These are phyloP conservation scores for Salminus brasiliensis DNA, from an alignment of 2,113 vertebrate genomes.

Conservation along the genomic window DNA sequence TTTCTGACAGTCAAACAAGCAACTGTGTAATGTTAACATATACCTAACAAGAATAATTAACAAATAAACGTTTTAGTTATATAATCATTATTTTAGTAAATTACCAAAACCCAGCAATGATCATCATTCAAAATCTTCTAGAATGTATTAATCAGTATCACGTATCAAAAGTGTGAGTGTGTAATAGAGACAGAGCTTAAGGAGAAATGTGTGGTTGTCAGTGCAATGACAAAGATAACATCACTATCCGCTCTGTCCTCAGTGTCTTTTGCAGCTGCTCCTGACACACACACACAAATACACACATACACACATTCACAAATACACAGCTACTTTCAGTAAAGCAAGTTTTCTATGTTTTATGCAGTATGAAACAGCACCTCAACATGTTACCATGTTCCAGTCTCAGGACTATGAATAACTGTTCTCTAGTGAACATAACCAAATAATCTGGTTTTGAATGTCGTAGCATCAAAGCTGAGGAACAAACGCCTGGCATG, in stretches of 20 bases:
- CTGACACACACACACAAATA: conserved; percentile 49
- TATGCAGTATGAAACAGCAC: not conserved
- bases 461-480: not conserved
- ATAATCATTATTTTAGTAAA: not conserved
- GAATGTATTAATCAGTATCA: not conserved
- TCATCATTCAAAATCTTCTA: not conserved
- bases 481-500: not conserved
- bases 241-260: conserved; percentile 39
- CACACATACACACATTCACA: too few species aligned
- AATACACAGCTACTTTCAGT: conserved; percentile 14
- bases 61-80: too few species aligned
- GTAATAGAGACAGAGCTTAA: not conserved
- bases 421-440: not conserved
- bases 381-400: too few species aligned
- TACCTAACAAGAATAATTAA: too few species aligned
- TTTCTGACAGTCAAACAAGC: too few species aligned
- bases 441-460: not conserved
- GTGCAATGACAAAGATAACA: conserved; percentile 39
- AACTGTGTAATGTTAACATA: too few species aligned
- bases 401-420: not conserved
- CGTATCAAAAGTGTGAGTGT: not conserved
- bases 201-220: conserved; percentile 5
- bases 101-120: not conserved
- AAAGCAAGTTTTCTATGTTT: not conserved
- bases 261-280: conserved; percentile 47